Evolutionary conservation across 2,888 invertebrate species (phyloP), one percentile per base, ranked within the genome.

Genomic region (Mylabris sibirica): DNA sequence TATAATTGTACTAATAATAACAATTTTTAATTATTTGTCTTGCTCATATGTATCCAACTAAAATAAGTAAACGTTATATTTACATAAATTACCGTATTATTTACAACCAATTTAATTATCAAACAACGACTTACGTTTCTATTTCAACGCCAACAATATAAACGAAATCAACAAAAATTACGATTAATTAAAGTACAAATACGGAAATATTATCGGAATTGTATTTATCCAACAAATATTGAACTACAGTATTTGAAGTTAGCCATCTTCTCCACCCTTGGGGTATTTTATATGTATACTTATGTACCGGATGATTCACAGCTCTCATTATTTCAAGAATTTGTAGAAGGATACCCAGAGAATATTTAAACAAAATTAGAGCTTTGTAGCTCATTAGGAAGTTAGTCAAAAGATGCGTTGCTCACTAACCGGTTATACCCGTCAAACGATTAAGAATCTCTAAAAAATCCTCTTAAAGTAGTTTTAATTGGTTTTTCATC

Each of bases 31-130:
- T 75, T 67, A 65, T 41, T 72, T 77, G 75, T 76, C 66, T 74
- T 73, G 76, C 76, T 78, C 77, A 78, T 76, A 75, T 78, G 75
- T 78, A 78, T 75, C 74, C 76, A 76, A 70, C 76, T 17, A 75
- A 76, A 77, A 72, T 73, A 79, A 77, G 49, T 79, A 79, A 79
- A 78, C 77, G 79, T 78, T 79, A 79, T 79, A 79, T 79, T 79
- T 79, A 77, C 76, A 77, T 78, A 78, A 71, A 53, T 30, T 1
- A 14, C 1, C 60, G n/a, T 34, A 66, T 72, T 71, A 65, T 65
- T 71, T 60, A n/a, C n/a, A n/a, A n/a, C n/a, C n/a, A n/a, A 24
- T 22, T 35, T 35, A 3, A 8, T 14, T 14, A 44, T 17, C n/a
- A 8, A n/a, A 22, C 59, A n/a, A 14, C 59, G 59, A 5, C 30